Evolutionary conservation across 2,888 invertebrate species (phyloP).

Genomic region (Eucriotettix oculatus): DNA sequence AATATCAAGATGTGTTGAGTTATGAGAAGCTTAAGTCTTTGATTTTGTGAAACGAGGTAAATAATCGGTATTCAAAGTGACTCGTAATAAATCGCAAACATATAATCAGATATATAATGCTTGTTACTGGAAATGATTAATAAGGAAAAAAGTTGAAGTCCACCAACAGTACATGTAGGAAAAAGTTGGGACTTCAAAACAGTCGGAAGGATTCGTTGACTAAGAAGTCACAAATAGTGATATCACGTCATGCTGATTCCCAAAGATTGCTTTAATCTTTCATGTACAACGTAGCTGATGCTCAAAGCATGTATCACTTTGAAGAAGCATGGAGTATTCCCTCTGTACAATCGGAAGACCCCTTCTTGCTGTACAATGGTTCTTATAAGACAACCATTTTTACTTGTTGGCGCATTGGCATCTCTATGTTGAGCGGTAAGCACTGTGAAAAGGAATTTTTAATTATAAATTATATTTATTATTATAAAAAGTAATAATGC

Average conservation of each 20-base stretch:
- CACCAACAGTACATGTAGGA: no score
- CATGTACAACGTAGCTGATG: conserved; percentile 97
- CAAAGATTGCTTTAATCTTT: conserved; percentile 72
- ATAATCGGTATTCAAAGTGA: no score
- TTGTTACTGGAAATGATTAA: no score
- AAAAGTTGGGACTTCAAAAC: no score
- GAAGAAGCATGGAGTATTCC: conserved; percentile 95
- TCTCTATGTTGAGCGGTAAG: conserved; percentile 17
- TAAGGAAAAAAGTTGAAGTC: no score
- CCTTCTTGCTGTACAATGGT: conserved; percentile 81
- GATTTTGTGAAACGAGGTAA: no score
- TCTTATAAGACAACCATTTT: conserved; percentile 66
- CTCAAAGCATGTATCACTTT: conserved; percentile 95
- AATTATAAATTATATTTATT: not conserved
- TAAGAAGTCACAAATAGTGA: conserved; percentile 1
- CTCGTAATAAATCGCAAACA: no score
- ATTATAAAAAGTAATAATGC: no score
- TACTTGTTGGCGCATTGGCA: conserved; percentile 17
- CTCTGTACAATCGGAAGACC: conserved; percentile 79
- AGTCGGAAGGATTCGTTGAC: not conserved
- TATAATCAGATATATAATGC: no score
- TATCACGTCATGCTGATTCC: conserved; percentile 50
- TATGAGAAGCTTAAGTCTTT: no score
- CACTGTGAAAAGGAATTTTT: conserved; percentile 17
- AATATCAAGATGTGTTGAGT: no score